phyloP scores from a whole-genome alignment of 2,888 invertebrate species.

The Laothoe populi region DNA sequence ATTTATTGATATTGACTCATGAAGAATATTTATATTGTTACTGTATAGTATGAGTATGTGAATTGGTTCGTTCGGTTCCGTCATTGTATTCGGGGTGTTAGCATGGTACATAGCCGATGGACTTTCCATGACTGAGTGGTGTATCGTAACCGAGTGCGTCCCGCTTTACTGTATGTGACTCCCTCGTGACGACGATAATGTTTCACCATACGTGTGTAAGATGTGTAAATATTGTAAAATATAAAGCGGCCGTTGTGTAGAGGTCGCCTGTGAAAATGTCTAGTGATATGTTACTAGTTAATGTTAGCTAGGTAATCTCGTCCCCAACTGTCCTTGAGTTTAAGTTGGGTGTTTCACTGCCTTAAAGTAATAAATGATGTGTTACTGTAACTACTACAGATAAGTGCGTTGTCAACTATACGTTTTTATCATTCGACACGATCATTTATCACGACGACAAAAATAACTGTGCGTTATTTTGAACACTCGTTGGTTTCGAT shows the following conservation, averaged over 20 bases:
- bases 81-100: constrained; percentile 76
- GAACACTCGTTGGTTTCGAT: background rate
- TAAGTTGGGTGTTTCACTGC: constrained; percentile 85
- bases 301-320: constrained; percentile 84
- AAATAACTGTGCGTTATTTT: constrained; percentile 35
- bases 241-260: constrained; percentile 77
- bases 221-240: constrained; percentile 83
- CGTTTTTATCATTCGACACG: constrained; percentile 60
- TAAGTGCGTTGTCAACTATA: constrained; percentile 73
- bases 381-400: constrained; percentile 77
- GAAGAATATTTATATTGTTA: constrained; percentile 78
- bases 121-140: constrained; percentile 81
- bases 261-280: constrained; percentile 81
- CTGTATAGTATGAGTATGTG: constrained; percentile 67
- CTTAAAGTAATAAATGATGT: constrained; percentile 78
- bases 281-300: constrained; percentile 82
- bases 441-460: constrained; percentile 48
- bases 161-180: constrained; percentile 70
- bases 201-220: constrained; percentile 73
- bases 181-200: constrained; percentile 58
- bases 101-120: constrained; percentile 79
- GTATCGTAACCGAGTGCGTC: constrained; percentile 66
- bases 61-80: constrained; percentile 64
- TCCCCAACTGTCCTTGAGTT: constrained; percentile 83
- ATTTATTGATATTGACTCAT: constrained; percentile 74